These are phyloP conservation scores for Meloidogyne hapla DNA, from an alignment of 1,140 invertebrate species.

Conservation along the genomic window DNA sequence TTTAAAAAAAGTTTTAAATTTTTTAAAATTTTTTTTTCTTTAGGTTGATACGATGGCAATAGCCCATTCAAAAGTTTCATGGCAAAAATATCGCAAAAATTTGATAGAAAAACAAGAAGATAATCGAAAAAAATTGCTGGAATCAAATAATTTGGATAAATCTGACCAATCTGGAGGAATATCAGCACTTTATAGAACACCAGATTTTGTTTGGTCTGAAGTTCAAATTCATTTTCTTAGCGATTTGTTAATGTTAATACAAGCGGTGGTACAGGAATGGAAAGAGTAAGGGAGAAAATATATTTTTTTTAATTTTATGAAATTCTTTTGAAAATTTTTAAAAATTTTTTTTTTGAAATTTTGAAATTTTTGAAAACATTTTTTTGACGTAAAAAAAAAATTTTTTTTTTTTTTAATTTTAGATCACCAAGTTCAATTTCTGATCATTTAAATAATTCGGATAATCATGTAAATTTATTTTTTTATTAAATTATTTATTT, in stretches of 20 bases:
- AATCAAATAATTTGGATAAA: conserved; percentile 21
- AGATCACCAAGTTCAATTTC: conserved; percentile 85
- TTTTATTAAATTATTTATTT: conserved; percentile 77
- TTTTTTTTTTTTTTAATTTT: too few relatives aligned
- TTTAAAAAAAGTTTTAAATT: neutral
- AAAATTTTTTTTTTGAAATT: conserved; percentile 18
- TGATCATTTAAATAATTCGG: conserved; percentile 97
- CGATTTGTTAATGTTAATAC: conserved; percentile 92
- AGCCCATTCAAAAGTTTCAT: conserved; percentile 84
- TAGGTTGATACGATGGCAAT: conserved; percentile 90
- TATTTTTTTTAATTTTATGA: too few relatives aligned
- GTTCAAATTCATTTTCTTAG: conserved; percentile 93
- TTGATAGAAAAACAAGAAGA: conserved; percentile 23
- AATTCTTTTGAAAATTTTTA: too few relatives aligned
- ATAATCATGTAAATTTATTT: conserved; percentile 70
- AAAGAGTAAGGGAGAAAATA: too few relatives aligned
- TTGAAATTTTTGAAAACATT: neutral
- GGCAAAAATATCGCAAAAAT: conserved; percentile 50
- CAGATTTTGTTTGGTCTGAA: conserved; percentile 98
- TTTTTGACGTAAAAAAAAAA: too few relatives aligned
- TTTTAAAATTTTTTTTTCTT: neutral
- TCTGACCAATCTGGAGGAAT: neutral
- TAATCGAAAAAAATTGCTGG: conserved; percentile 25
- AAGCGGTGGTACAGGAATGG: conserved; percentile 94
- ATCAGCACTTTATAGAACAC: conserved; percentile 89